Conservation (phyloP, 2,113 vertebrate species). For the Tetrax tetrax region DNA sequence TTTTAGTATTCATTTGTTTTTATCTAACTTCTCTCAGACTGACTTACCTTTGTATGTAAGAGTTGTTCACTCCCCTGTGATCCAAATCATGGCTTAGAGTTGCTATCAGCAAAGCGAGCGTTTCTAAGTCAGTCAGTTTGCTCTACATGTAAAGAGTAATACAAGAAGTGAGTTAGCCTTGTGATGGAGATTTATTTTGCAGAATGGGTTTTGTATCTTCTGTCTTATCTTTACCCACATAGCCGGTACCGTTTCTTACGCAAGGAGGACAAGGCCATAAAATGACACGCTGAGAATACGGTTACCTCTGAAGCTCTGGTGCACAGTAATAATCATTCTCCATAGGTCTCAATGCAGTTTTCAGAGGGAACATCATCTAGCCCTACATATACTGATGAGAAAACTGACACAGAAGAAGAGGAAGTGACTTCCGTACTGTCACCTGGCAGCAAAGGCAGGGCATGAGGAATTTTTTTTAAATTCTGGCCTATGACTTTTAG, state of each 20-base stretch:
- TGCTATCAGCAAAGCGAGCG: slow-evolving; percentile 93
- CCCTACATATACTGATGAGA: neutral
- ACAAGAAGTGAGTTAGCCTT: neutral
- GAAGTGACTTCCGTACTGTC: neutral
- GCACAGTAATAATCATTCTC: neutral
- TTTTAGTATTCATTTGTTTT: neutral
- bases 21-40: neutral
- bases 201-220: neutral
- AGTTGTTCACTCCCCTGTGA: slow-evolving; percentile 97
- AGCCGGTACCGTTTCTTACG: neutral
- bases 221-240: neutral
- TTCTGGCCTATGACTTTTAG: neutral
- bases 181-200: neutral
- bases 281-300: neutral
- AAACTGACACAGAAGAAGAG: neutral
- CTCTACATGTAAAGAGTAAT: slow-evolving; percentile 68
- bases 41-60: slow-evolving; percentile 93
- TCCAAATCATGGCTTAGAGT: slow-evolving; percentile 95
- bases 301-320: neutral
- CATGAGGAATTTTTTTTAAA: neutral
- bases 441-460: neutral
- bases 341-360: neutral
- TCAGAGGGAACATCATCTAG: neutral
- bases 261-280: neutral
- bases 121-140: slow-evolving; percentile 88